Percentiles rank a stretch among this genome's conserved stretches.
phyloP scores from a whole-genome alignment of 2,888 invertebrate species.

The Punctoribates punctum region DNA sequence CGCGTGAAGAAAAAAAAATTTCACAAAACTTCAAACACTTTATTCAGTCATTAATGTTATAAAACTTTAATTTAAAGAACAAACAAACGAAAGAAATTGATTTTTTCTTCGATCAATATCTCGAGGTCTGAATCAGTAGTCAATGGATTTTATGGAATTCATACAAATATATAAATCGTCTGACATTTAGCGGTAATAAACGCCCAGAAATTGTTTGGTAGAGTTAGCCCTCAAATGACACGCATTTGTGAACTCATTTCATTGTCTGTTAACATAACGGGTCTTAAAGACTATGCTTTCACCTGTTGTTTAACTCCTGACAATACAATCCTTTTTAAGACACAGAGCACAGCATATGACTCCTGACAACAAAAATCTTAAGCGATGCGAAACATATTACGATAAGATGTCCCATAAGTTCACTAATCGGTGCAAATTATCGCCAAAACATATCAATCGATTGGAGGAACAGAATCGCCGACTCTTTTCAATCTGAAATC shows the following conservation, averaged over 20 bases:
- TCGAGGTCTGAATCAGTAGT: too few species aligned
- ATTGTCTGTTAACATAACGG: neutral
- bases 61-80: too few species aligned
- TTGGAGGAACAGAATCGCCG: neutral
- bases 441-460: neutral
- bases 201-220: neutral
- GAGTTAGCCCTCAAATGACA: neutral
- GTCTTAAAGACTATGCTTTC: neutral
- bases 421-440: slow-evolving; percentile 22
- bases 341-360: too few species aligned
- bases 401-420: slow-evolving; percentile 33
- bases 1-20: too few species aligned
- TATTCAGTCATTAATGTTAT: too few species aligned
- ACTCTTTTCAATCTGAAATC: neutral
- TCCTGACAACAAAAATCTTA: neutral
- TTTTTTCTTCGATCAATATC: too few species aligned
- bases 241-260: slow-evolving; percentile 8
- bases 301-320: neutral
- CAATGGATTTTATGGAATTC: neutral
- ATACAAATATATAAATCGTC: neutral
- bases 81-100: too few species aligned
- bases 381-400: neutral
- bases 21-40: too few species aligned
- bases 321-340: neutral
- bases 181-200: neutral